Evolutionary conservation across 1,140 invertebrate species (phyloP).

Genomic region (Tetraneura akinire): DNA sequence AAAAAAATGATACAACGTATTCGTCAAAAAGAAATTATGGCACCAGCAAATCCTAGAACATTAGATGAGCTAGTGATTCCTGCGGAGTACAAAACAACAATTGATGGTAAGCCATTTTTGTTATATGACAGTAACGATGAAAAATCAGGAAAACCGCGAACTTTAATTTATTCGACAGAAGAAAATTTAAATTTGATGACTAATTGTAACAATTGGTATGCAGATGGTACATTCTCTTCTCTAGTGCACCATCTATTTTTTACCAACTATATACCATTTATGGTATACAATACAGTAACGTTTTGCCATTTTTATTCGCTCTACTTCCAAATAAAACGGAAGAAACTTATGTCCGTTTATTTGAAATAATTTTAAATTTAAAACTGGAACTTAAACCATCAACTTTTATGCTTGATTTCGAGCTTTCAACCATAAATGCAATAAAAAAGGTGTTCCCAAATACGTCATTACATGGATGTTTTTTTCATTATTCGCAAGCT

Average conservation of each 20-base stretch:
- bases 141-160: background rate
- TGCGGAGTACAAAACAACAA: background rate
- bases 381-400: background rate
- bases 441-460: too few species aligned
- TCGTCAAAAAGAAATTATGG: too few species aligned
- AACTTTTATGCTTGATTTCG: too few species aligned
- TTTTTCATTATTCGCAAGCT: too few species aligned
- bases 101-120: background rate
- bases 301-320: background rate
- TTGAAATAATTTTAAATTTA: background rate
- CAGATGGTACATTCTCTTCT: conserved; percentile 10
- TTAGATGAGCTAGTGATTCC: too few species aligned
- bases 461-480: too few species aligned
- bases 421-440: too few species aligned
- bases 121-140: background rate
- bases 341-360: background rate
- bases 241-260: background rate
- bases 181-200: background rate
- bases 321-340: background rate
- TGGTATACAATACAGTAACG: background rate
- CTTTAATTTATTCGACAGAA: background rate
- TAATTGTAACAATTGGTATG: too few species aligned
- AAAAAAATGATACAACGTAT: too few species aligned
- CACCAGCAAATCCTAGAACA: too few species aligned
- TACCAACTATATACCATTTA: too few species aligned